Evolutionary conservation across 2,888 invertebrate species (phyloP).

Genomic region (Dicranocentrus wangi): DNA sequence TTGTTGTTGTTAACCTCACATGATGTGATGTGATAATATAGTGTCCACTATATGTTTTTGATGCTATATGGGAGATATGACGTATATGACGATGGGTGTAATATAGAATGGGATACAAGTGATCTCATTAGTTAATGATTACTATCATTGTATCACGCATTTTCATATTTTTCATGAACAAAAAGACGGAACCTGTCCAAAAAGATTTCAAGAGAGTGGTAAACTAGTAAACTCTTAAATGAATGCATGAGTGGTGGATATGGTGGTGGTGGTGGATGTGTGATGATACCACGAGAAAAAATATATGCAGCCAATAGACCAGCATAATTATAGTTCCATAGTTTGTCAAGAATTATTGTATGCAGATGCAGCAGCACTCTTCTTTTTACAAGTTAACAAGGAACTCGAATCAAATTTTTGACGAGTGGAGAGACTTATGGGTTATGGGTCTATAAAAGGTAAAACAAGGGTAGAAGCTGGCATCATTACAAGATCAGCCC

Average conservation of each 20-base stretch:
- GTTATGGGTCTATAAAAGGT: constrained; percentile 59
- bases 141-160: constrained; percentile 64
- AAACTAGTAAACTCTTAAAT: too few relatives aligned
- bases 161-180: constrained; percentile 35
- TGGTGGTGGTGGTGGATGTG: too few relatives aligned
- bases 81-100: constrained; percentile 59
- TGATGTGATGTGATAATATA: background rate
- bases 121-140: constrained; percentile 65
- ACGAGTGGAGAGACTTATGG: too few relatives aligned
- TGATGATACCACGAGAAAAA: constrained; percentile 24
- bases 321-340: constrained; percentile 54
- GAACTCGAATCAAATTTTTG: constrained; percentile 9
- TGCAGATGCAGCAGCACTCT: background rate
- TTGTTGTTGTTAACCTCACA: constrained; percentile 45
- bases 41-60: too few relatives aligned
- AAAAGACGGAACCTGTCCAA: constrained; percentile 62
- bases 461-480: constrained; percentile 7
- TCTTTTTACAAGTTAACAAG: constrained; percentile 9
- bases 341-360: constrained; percentile 25
- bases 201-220: constrained; percentile 30
- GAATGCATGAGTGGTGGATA: too few relatives aligned
- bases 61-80: background rate
- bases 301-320: constrained; percentile 53
- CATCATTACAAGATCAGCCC: constrained; percentile 55
- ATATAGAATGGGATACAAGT: too few relatives aligned